Evolutionary conservation across 2,797 vertebrate genomes (phyloP).

Genomic region (Rhinella marina): DNA sequence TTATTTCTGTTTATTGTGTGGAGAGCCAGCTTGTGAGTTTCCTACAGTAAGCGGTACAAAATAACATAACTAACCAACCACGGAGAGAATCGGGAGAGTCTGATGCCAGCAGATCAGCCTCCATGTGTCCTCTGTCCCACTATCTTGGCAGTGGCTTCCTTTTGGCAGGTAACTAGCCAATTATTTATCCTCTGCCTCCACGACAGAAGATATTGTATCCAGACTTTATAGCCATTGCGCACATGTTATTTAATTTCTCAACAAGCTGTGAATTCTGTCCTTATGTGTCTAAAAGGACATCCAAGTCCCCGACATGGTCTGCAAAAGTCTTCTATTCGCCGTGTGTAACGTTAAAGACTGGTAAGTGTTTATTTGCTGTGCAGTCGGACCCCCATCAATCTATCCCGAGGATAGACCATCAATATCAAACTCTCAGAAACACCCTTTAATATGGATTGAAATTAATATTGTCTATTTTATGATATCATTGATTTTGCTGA

Average conservation of each 20-base stretch:
- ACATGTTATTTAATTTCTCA: constrained; percentile 7
- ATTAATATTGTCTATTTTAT: neutral
- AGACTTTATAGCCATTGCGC: neutral
- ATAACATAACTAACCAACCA: neutral
- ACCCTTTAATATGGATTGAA: neutral
- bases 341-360: neutral
- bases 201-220: neutral
- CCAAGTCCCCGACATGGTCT: neutral
- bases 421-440: too few relatives aligned
- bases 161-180: constrained; percentile 7
- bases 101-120: neutral
- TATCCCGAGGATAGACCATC: too few relatives aligned
- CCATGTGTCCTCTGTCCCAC: constrained; percentile 2
- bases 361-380: neutral
- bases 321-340: neutral
- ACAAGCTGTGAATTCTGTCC: constrained; percentile 1
- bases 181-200: neutral
- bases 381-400: too few relatives aligned
- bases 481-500: too few relatives aligned
- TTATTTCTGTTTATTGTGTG: neutral
- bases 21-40: neutral
- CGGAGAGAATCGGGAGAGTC: neutral
- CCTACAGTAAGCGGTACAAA: neutral
- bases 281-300: neutral
- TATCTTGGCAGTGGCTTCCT: neutral